These are phyloP conservation scores for Drosophila orosa DNA, from an alignment of 1,140 invertebrate genomes.

Conservation along the genomic window DNA sequence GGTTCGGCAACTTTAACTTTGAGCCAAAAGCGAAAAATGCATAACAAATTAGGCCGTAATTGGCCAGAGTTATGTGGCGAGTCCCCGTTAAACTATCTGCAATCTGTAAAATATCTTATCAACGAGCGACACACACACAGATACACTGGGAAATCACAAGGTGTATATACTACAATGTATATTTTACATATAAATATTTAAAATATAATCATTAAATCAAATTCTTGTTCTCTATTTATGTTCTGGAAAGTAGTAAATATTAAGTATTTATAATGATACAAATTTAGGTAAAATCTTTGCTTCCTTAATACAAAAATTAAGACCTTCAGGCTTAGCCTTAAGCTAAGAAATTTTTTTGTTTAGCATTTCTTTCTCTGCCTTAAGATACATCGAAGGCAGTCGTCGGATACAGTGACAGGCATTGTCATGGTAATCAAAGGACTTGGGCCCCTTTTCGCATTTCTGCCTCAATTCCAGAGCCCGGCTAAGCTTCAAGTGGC, in stretches of 20 bases:
- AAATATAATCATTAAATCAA: too few species aligned
- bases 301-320: too few species aligned
- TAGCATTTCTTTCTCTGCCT: background rate
- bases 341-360: background rate
- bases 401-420: constrained; percentile 23
- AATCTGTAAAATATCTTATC: constrained; percentile 69
- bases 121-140: constrained; percentile 22
- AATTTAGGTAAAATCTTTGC: background rate
- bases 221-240: too few species aligned
- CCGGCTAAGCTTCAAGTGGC: constrained; percentile 63
- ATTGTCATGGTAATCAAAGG: constrained; percentile 75
- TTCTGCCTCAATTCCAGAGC: constrained; percentile 54
- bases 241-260: too few species aligned
- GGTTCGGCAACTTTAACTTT: constrained; percentile 65
- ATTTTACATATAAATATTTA: background rate
- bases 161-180: background rate
- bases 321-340: too few species aligned
- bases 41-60: constrained; percentile 72
- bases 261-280: fast-evolving
- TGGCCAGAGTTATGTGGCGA: constrained; percentile 59
- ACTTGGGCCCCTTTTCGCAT: constrained; percentile 45
- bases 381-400: constrained; percentile 2
- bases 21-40: constrained; percentile 51
- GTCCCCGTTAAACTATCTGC: constrained; percentile 34
- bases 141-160: background rate